Evolutionary conservation across 2,797 vertebrate species (phyloP), one percentile per base, ranked within the genome.

Genomic region (Gymnoscopelus braueri): DNA sequence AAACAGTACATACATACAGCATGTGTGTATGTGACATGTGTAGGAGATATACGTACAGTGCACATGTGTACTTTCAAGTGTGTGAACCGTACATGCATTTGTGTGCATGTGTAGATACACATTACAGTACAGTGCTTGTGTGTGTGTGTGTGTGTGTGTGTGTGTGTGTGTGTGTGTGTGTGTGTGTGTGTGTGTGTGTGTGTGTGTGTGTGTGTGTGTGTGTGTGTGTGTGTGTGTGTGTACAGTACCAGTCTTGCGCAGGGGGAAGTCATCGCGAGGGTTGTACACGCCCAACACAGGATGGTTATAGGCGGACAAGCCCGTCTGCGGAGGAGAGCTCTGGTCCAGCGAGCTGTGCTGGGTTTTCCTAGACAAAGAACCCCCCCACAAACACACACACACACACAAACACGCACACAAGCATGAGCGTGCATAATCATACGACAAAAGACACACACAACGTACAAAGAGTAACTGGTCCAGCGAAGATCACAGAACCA

Each of bases 271-370:
- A 0, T 99, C 96, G 91, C 98, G 96, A 87, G 97, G 93, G 91
- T 99, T 98, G 6, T 99, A 99, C 94, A 98, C 95, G 5, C 97
- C 98, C 85, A 99, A 94, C 54, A 98, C 94, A 0, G 96, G 97
- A 85, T 98, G 97, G 92, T 97, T 97, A 90, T 96, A 99, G 89
- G 96, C 91, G 85, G 96, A 96, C 50, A 97, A 83, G 11, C 95
- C 96, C 0, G 97, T 97, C 92, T 98, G 98, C 24, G 98, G 98
- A 11, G 97, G 97, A 14, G 98, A 97, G 89, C 97, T 98, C 95
- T 99, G 97, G 93, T 99, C 98, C 88, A 99, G 88, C 51, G 97
- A 99, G 90, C 97, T 98, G 91, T 99, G 97, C 86, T 99, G 98
- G 2, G 97, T 98, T 91, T 98, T 99, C 90, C 97, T 99, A 83